These are phyloP conservation scores for Diarsia brunnea DNA, from an alignment of 2,888 invertebrate genomes.

Conservation along the genomic window DNA sequence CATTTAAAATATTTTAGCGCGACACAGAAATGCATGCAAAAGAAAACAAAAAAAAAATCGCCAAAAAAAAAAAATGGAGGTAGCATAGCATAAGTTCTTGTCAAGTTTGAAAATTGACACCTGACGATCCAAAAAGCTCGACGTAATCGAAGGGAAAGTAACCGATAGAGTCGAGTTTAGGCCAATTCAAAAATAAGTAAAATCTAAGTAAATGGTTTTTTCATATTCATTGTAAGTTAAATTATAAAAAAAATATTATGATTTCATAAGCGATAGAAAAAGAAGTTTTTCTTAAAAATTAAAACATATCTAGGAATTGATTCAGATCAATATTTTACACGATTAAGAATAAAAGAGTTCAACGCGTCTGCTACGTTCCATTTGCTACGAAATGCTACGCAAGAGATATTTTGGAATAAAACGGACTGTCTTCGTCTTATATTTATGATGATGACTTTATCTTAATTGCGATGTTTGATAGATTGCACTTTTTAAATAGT, in stretches of 20 bases:
- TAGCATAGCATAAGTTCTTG: too few relatives aligned
- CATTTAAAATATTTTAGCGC: constrained; percentile 13
- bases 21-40: constrained; percentile 6
- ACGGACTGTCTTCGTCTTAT: neutral
- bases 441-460: neutral
- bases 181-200: too few relatives aligned
- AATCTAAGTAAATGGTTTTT: neutral
- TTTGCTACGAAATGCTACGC: constrained; percentile 54
- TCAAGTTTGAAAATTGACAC: too few relatives aligned
- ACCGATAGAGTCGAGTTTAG: too few relatives aligned
- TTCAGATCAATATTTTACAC: constrained; percentile 17
- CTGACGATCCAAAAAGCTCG: too few relatives aligned
- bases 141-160: too few relatives aligned
- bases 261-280: neutral
- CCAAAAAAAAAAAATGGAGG: too few relatives aligned
- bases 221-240: neutral
- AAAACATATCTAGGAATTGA: neutral
- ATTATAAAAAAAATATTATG: too few relatives aligned
- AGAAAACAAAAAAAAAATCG: constrained; percentile 16
- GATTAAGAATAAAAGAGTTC: constrained; percentile 62
- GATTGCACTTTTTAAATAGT: neutral
- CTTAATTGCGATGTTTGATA: neutral
- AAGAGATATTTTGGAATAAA: neutral
- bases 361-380: constrained; percentile 56
- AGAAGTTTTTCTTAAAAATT: neutral